Evolutionary conservation across 2,113 vertebrate species (phyloP), one percentile per base, ranked within the genome.

Genomic region (Carlito syrichta): DNA sequence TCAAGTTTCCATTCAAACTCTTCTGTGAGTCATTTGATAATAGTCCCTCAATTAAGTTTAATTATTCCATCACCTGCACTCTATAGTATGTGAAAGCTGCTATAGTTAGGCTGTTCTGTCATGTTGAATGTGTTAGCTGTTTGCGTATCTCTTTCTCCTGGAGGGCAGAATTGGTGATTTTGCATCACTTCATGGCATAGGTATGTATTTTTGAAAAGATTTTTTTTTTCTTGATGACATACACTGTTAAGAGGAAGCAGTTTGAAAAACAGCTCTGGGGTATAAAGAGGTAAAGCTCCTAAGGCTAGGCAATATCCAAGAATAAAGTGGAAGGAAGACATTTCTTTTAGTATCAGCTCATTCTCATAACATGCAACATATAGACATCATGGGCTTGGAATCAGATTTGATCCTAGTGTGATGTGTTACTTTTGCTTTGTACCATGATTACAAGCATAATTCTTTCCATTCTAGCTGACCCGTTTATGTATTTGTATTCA

Each of bases 1-100:
- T 90, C 54, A 96, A 73, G n/a, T 11, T 52, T 83, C 50, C 43
- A 48, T 63, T 87, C 32, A 81, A 45, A 91, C 17, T 81, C 17
- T 84, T 94, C n/a, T 88, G 13, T 81, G 77, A 94, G 38, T 92
- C n/a, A 52, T 45, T 86, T 92, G 23, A 71, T 93, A 94, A 66
- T 68, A 92, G 58, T 25, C 7, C 7, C 9, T 27, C 38, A 96
- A 62, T 94, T 95, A 95, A 87, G 43, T 35, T 60, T 90, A 92
- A 95, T 95, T 88, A 93, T 85, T 52, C n/a, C 32, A 73, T 91
- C 12, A 83, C 27, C 56, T 92, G 23, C 25, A 84, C 20, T 69
- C 27, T 17, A 23, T 19, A 83, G 14, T 38, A 10, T 50, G 17
- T 81, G 89, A 82, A 69, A 76, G 45, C 8, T 32, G 16, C 40